Base-by-base conservation (phyloP, 1,140 invertebrate species). In the Zaprionus ornatus region DNA sequence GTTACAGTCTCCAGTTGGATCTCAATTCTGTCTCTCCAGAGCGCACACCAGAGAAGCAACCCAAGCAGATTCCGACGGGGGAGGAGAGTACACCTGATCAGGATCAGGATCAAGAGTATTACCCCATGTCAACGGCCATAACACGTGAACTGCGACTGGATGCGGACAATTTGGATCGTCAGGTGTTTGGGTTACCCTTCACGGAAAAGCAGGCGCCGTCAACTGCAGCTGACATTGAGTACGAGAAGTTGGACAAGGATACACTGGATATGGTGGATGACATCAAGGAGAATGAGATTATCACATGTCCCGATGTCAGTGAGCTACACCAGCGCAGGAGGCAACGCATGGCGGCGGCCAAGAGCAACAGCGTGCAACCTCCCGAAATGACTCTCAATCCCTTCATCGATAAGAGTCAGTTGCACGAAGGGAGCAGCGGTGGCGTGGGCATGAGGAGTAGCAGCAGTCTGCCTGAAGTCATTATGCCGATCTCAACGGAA, bases 121-220 rank as follows among this genome's bases (percentile, higher is more conserved):
- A 96, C 90, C 97, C 97, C 10, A 96, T 97, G 95, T 97, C 96
- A 3, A 97, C 96, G 1, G 96, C 96, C 1, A 96, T 97, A 93
- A 97, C 96, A 1, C 94, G 96, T 82, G 97, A 97, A 92, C 93
- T 97, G 78, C 94, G 96, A 83, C 93, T 97, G 52, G 96, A 97
- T 92, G 88, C 97, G 25, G 97, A 97, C 88, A 97, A 96, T 90
- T 93, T 97, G 69, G 96, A 97, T 92, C 93, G 96, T 19, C 96
- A 97, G 93, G 95, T 97, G 2, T 96, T 96, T 84, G 95, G 95
- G 74, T 35, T 88, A 42, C 83, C 80, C 9, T 82, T 88, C 15
- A 84, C 91, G 80, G 77, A 91, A 67, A 78, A 67, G 74, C 59
- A 63, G 59, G 57, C 21, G 2, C 21, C 21, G 2, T 15, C 48